Evolutionary conservation across 2,888 invertebrate species (phyloP).

Genomic region (Ormyrus rosae): DNA sequence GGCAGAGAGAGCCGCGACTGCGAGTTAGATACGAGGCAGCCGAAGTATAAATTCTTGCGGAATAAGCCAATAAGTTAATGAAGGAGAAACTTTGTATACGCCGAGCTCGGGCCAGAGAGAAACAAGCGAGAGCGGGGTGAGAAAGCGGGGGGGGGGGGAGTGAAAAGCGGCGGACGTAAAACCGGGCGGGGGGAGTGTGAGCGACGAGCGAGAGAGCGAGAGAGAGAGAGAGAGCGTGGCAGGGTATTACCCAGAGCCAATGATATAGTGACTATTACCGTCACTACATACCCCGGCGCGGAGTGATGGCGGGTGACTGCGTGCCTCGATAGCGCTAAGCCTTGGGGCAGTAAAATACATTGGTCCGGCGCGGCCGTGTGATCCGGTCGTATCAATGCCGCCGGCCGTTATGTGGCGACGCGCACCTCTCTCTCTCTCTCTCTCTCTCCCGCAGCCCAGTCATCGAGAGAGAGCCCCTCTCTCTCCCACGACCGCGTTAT

Average conservation of each 20-base stretch:
- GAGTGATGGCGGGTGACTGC: slow-evolving; percentile 75
- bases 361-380: slow-evolving; percentile 62
- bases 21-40: too few relatives aligned
- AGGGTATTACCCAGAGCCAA: slow-evolving; percentile 69
- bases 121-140: slow-evolving; percentile 6
- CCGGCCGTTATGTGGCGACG: slow-evolving; percentile 71
- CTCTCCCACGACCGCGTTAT: slow-evolving; percentile 5
- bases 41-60: slow-evolving; percentile 31
- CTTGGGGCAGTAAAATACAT: slow-evolving; percentile 54
- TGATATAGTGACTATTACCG: slow-evolving; percentile 77
- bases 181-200: slow-evolving; percentile 45
- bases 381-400: slow-evolving; percentile 76
- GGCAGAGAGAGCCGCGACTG: too few relatives aligned
- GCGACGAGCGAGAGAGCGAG: slow-evolving; percentile 47
- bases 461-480: neutral
- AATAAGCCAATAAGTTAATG: slow-evolving; percentile 52
- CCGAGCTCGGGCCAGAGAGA: slow-evolving; percentile 50
- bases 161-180: slow-evolving; percentile 44
- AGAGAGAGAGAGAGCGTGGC: slow-evolving; percentile 52
- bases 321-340: slow-evolving; percentile 73
- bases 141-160: slow-evolving; percentile 41
- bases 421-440: slow-evolving; percentile 39
- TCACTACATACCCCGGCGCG: slow-evolving; percentile 74
- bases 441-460: neutral
- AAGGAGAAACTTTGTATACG: slow-evolving; percentile 42